These are phyloP conservation scores for Ectemnius lituratus DNA, from an alignment of 2,888 invertebrate species.

Conservation along the genomic window DNA sequence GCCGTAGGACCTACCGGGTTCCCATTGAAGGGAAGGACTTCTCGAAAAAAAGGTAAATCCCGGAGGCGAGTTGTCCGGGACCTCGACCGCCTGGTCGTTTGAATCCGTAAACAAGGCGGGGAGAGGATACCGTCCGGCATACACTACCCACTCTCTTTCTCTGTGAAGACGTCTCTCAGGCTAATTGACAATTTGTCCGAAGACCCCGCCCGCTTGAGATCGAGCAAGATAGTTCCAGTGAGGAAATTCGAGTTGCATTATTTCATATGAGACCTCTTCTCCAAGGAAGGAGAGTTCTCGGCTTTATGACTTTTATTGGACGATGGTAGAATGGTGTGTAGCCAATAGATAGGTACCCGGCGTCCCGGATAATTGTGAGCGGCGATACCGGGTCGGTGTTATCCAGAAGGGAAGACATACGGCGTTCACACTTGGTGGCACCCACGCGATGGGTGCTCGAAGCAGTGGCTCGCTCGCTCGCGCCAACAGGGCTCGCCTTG, in stretches of 20 bases:
- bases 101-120: conserved; percentile 4
- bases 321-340: background rate
- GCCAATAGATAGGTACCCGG: too few relatives aligned
- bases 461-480: too few relatives aligned
- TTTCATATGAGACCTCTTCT: too few relatives aligned
- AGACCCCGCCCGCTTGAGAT: background rate
- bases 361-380: too few relatives aligned
- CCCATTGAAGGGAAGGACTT: conserved; percentile 10
- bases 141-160: background rate
- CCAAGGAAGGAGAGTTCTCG: too few relatives aligned
- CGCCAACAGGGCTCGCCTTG: conserved; percentile 7
- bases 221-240: background rate
- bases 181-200: conserved; percentile 7
- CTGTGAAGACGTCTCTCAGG: background rate
- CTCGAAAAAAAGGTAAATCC: conserved; percentile 17
- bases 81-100: background rate
- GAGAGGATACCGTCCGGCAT: background rate
- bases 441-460: too few relatives aligned
- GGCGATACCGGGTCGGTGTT: too few relatives aligned
- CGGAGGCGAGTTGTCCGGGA: background rate
- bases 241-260: too few relatives aligned
- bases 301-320: background rate
- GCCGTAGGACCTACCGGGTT: background rate
- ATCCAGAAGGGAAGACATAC: too few relatives aligned
- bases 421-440: too few relatives aligned